Conservation (phyloP, 2,888 invertebrate genomes). For the Phalera bucephala region DNA sequence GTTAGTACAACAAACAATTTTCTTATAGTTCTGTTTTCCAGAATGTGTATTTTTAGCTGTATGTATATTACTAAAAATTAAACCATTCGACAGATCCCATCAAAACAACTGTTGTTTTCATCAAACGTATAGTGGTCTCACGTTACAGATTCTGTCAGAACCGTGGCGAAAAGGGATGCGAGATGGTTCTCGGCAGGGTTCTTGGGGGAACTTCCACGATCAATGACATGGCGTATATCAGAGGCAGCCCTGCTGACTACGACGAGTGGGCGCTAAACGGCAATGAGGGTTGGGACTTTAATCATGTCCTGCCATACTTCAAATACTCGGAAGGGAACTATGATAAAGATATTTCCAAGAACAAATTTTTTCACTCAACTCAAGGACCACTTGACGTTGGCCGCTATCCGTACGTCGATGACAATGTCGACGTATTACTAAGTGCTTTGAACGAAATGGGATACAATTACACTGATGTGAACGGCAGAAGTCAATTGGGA, state of each 20-base stretch:
- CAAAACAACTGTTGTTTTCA: constrained; percentile 35
- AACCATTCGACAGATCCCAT: constrained; percentile 24
- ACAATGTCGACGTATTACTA: constrained; percentile 68
- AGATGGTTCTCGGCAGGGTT: constrained; percentile 69
- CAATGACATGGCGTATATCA: constrained; percentile 74
- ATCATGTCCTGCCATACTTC: constrained; percentile 66
- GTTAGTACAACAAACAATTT: too few relatives aligned
- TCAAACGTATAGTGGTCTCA: constrained; percentile 40
- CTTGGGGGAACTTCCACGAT: constrained; percentile 72
- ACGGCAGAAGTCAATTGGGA: constrained; percentile 69
- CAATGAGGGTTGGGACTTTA: constrained; percentile 71
- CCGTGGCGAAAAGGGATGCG: constrained; percentile 57
- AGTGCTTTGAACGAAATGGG: constrained; percentile 72
- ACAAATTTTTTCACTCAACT: constrained; percentile 68
- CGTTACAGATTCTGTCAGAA: constrained; percentile 70
- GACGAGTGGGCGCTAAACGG: constrained; percentile 73
- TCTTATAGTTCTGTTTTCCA: too few relatives aligned
- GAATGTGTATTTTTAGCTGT: too few relatives aligned
- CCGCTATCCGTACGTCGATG: constrained; percentile 68
- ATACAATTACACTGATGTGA: constrained; percentile 72
- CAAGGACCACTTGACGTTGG: constrained; percentile 74
- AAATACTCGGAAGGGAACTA: constrained; percentile 78
- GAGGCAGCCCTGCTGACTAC: constrained; percentile 73
- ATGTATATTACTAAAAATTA: constrained; percentile 8
- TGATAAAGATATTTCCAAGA: constrained; percentile 70